Evolutionary conservation across 2,113 vertebrate genomes (phyloP), one percentile per base, ranked within the genome.

Genomic region (Pycnonotus jocosus): DNA sequence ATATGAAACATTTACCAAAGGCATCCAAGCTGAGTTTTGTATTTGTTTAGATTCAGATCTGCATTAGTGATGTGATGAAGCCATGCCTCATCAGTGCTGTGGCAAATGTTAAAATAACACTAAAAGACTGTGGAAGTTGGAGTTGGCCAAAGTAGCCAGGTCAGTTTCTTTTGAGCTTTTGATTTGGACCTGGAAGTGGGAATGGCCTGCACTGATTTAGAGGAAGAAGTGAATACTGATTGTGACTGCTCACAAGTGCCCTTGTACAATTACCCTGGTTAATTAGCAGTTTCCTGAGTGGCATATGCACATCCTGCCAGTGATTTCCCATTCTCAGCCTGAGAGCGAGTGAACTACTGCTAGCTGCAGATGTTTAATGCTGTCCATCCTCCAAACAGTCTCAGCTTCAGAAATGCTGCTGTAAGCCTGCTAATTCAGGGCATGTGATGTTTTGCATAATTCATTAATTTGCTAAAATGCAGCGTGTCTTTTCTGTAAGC

Each of bases 1-100:
- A 18, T 15, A 30, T 3, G 6, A 47, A 87, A 24, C 5, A 3
- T 37, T 40, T 33, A 15, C 16, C 8, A 53, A 65, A 42, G 44
- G 10, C 73, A n/a, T 19, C 24, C 60, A 80, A 88, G 48, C 16
- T 24, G 54, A 61, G 40, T 30, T 80, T 45, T 1, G 0, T 16
- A 10, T 47, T 69, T 81, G 27, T 53, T 60, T 37, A 25, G 10
- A 14, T 54, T 64, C 51, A 69, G 48, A 16, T 51, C 33, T 65
- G 48, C 40, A 33, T 58, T 51, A 57, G 15, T 48, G 18, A 24
- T 48, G 17, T 9, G 11, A 54, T 12, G 12, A 57, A 78, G 31
- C 0, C 0, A 78, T 16, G 38, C 7, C 14, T 11, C 17, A 47
- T 33, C 48, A 65, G 0, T 35, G 23, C 44, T 2, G 1, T 60